Conservation (phyloP, 2,113 vertebrate species). For the Ifrita kowaldi region DNA sequence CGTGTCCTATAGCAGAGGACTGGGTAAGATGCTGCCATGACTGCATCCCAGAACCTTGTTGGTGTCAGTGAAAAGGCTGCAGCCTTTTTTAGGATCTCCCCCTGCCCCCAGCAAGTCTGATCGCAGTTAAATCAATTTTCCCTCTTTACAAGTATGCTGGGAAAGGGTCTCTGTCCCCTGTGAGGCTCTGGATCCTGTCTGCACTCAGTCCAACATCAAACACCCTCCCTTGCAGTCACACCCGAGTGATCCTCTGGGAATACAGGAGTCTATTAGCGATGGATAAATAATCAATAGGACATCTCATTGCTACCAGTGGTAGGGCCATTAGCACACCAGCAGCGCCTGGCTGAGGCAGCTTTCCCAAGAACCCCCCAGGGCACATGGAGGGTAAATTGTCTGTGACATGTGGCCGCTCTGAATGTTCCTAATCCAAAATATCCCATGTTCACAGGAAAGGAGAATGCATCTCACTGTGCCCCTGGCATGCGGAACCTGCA, state of each 20-base stretch:
- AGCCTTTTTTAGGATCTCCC: background rate
- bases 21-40: background rate
- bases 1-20: background rate
- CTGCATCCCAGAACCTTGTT: background rate
- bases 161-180: background rate
- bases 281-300: conserved; percentile 30
- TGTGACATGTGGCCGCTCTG: background rate
- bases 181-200: background rate
- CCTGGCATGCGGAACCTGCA: background rate
- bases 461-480: background rate
- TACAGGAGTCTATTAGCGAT: background rate
- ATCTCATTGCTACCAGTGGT: background rate
- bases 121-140: background rate
- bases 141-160: background rate
- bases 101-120: background rate
- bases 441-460: background rate
- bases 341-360: background rate
- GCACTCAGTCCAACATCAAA: background rate
- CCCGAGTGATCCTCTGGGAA: background rate
- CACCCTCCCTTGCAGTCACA: background rate
- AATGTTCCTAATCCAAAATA: background rate
- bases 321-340: background rate
- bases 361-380: background rate
- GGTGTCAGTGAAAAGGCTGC: background rate
- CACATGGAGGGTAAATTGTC: background rate